Evolutionary conservation across 2,888 invertebrate species (phyloP).

Genomic region (Himalopsyche tibetana): DNA sequence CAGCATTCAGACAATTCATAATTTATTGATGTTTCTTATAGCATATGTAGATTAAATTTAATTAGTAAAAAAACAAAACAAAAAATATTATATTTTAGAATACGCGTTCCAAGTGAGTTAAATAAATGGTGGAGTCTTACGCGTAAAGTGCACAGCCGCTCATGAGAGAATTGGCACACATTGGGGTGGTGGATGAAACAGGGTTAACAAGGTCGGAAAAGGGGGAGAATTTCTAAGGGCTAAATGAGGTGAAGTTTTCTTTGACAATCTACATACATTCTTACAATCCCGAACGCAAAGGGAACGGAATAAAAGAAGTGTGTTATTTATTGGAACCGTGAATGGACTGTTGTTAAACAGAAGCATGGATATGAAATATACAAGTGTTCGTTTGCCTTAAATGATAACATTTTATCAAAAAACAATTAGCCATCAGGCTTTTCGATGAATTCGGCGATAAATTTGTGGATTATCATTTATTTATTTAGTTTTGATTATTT

Average conservation of each 20-base stretch:
- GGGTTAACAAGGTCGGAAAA: background rate
- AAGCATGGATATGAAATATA: background rate
- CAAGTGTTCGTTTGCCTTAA: too few relatives aligned
- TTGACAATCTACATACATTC: slow-evolving; percentile 10
- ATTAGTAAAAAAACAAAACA: too few relatives aligned
- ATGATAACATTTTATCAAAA: too few relatives aligned
- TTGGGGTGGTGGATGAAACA: slow-evolving; percentile 5
- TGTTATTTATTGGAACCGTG: background rate
- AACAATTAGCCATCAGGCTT: too few relatives aligned
- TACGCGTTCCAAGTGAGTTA: background rate
- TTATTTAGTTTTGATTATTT: too few relatives aligned
- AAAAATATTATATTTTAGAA: too few relatives aligned
- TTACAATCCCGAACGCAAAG: background rate
- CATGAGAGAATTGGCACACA: background rate
- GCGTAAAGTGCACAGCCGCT: slow-evolving; percentile 7
- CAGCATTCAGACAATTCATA: too few relatives aligned
- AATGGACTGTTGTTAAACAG: background rate
- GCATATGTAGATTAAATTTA: too few relatives aligned
- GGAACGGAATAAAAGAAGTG: background rate
- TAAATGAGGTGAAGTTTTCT: slow-evolving; percentile 30
- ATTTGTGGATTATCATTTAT: too few relatives aligned
- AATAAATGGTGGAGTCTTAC: background rate
- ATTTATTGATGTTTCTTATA: too few relatives aligned
- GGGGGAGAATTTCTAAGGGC: slow-evolving; percentile 3
- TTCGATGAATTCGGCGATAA: too few relatives aligned